Percentiles rank a stretch among this genome's conserved stretches.
phyloP scores from a whole-genome alignment of 2,888 invertebrate genomes.

The Metopia argyrocephala region DNA sequence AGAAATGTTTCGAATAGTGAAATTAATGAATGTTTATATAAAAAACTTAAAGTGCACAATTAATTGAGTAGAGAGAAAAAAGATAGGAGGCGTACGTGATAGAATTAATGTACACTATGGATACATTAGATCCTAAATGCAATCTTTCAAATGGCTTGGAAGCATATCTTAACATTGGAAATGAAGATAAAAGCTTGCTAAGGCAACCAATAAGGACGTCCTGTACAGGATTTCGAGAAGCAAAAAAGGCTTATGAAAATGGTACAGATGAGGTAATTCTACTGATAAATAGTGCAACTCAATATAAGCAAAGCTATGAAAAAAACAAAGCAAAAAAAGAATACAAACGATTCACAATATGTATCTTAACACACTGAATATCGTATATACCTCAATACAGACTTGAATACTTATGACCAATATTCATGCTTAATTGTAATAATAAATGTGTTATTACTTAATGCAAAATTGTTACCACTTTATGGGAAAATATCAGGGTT shows the following conservation, averaged over 20 bases:
- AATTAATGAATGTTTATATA: neutral
- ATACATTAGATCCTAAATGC: constrained; percentile 44
- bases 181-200: constrained; percentile 80
- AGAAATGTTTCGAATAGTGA: neutral
- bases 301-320: too few species aligned
- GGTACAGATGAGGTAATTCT: constrained; percentile 86
- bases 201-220: constrained; percentile 85
- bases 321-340: constrained; percentile 8
- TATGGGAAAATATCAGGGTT: too few species aligned
- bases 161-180: neutral
- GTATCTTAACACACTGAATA: too few species aligned
- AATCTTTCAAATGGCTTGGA: constrained; percentile 28
- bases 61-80: neutral
- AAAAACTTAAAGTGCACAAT: neutral
- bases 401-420: too few species aligned
- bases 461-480: too few species aligned
- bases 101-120: constrained; percentile 35
- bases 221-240: constrained; percentile 84
- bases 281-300: constrained; percentile 5
- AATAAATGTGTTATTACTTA: too few species aligned
- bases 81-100: constrained; percentile 57
- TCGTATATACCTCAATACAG: too few species aligned
- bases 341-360: too few species aligned
- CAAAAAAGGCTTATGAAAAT: constrained; percentile 85
- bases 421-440: too few species aligned